Percentiles rank a stretch among this genome's conserved stretches.
phyloP scores from a whole-genome alignment of 2,113 vertebrate genomes.

The Proteles cristata region DNA sequence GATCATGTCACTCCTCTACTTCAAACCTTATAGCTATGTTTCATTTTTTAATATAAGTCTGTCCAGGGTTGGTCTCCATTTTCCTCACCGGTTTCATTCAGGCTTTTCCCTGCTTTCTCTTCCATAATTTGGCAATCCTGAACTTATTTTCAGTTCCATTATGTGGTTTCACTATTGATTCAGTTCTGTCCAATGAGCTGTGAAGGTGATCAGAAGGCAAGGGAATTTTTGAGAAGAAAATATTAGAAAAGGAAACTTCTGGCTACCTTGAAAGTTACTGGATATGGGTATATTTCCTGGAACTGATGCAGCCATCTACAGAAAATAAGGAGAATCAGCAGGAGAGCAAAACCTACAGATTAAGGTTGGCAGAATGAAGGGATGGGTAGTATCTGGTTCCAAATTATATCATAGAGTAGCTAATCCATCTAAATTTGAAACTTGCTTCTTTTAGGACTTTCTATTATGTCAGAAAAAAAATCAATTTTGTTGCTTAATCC shows the following conservation, averaged over 20 bases:
- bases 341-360: neutral
- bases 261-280: neutral
- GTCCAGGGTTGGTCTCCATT: neutral
- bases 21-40: neutral
- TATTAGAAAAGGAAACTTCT: neutral
- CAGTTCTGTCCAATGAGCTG: constrained; percentile 48
- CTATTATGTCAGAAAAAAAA: neutral
- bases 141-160: constrained; percentile 27
- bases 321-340: neutral
- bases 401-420: neutral
- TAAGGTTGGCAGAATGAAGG: neutral
- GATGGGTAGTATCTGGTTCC: neutral
- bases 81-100: neutral
- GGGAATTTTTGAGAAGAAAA: neutral
- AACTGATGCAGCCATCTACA: neutral
- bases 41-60: neutral
- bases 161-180: constrained; percentile 4
- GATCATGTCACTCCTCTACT: neutral
- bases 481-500: constrained; percentile 21
- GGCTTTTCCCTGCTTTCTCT: neutral
- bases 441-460: constrained; percentile 12
- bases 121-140: neutral
- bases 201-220: constrained; percentile 31
- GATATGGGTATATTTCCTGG: neutral
- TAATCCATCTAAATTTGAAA: constrained; percentile 45